Evolutionary conservation across 1,140 invertebrate species (phyloP).

Genomic region (Sesamia nonagrioides): DNA sequence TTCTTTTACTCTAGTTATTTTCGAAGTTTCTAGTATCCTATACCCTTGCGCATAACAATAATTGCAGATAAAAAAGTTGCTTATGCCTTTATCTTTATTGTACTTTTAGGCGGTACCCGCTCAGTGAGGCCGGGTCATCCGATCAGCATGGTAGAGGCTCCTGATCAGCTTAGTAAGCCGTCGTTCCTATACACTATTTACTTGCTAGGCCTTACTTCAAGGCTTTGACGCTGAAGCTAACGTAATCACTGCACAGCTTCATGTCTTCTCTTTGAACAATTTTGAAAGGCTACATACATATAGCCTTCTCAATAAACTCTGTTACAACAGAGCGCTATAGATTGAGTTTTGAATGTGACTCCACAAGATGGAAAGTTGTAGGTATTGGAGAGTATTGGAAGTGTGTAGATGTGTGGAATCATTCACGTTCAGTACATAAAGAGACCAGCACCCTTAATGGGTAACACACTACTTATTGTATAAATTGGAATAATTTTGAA

Average conservation of each 20-base stretch:
- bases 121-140: background rate
- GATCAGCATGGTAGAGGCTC: background rate
- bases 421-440: too few relatives aligned
- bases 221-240: background rate
- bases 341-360: background rate
- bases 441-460: too few relatives aligned
- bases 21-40: background rate
- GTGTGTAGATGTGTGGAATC: background rate
- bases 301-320: too few relatives aligned
- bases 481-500: too few relatives aligned
- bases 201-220: background rate
- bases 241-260: background rate
- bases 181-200: background rate
- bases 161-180: constrained; percentile 1
- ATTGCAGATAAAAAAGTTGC: too few relatives aligned
- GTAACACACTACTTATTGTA: too few relatives aligned
- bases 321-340: background rate
- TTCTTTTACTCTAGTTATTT: background rate
- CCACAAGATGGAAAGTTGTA: background rate
- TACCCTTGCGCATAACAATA: background rate
- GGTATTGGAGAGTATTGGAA: background rate
- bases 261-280: background rate
- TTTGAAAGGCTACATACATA: background rate
- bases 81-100: background rate
- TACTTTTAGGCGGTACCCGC: background rate